Evolutionary conservation across 2,113 vertebrate species (phyloP).

Genomic region (Columba livia): DNA sequence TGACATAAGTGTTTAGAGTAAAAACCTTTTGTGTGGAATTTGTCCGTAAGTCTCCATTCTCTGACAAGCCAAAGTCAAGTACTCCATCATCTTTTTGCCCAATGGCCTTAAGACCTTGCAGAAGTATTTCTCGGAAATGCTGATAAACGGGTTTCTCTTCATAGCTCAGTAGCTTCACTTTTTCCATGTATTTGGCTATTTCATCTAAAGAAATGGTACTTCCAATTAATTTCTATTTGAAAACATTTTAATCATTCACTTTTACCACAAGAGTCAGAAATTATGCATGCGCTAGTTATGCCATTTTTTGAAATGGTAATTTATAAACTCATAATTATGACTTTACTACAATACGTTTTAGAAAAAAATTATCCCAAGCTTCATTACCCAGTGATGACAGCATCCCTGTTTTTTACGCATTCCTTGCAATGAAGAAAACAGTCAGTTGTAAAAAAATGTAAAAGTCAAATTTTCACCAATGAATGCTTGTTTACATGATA

Average conservation of each 20-base stretch:
- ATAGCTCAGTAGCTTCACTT: conserved; percentile 84
- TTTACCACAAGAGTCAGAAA: background rate
- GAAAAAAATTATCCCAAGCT: conserved; percentile 24
- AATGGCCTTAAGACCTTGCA: conserved; percentile 84
- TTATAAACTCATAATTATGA: conserved; percentile 31
- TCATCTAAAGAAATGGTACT: conserved; percentile 80
- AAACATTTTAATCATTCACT: conserved; percentile 15
- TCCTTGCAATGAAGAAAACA: conserved; percentile 10
- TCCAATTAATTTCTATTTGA: conserved; percentile 21
- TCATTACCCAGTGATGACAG: conserved; percentile 37
- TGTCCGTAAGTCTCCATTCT: conserved; percentile 63
- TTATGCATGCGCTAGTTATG: background rate
- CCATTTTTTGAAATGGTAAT: conserved; percentile 13
- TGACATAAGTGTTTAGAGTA: background rate
- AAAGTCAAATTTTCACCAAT: background rate
- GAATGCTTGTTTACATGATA: background rate
- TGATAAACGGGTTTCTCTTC: conserved; percentile 86
- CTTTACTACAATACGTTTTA: background rate
- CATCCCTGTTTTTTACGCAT: background rate
- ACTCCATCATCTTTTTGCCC: conserved; percentile 83
- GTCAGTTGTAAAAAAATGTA: background rate
- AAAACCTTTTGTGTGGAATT: conserved; percentile 69
- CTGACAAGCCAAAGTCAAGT: conserved; percentile 77
- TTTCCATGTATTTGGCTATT: conserved; percentile 88
- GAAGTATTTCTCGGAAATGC: conserved; percentile 83